phyloP scores from a whole-genome alignment of 2,888 invertebrate species.

The Conchocele bisecta region DNA sequence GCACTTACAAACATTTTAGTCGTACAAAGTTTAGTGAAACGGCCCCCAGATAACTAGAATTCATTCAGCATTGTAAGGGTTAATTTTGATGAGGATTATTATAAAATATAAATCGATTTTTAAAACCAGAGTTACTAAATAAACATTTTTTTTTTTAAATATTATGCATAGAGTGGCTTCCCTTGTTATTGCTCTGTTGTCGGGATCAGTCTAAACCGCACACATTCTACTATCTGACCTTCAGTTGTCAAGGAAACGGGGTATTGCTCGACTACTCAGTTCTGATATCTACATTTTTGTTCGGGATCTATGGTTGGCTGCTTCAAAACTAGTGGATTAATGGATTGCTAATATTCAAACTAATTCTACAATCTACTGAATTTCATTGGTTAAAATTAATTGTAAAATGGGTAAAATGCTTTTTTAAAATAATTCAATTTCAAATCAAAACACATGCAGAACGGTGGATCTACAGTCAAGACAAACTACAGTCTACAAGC shows the following conservation, averaged over 20 bases:
- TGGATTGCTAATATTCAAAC: slow-evolving; percentile 21
- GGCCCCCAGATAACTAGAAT: too few species aligned
- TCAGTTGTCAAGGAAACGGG: too few species aligned
- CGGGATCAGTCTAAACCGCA: slow-evolving; percentile 38
- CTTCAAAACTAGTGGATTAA: slow-evolving; percentile 8
- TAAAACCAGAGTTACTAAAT: too few species aligned
- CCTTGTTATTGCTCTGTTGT: slow-evolving; percentile 60
- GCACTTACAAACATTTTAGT: too few species aligned
- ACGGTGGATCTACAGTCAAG: slow-evolving; percentile 24
- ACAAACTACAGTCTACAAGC: slow-evolving; percentile 56
- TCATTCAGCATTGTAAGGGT: too few species aligned
- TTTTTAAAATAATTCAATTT: slow-evolving; percentile 37
- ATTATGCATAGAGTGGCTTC: too few species aligned
- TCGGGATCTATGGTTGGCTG: slow-evolving; percentile 32
- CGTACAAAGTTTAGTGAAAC: too few species aligned
- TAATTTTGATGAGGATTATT: too few species aligned
- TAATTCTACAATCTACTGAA: slow-evolving; percentile 45
- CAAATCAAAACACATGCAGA: slow-evolving; percentile 56
- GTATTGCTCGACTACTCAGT: not conserved
- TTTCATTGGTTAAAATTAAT: slow-evolving; percentile 40
- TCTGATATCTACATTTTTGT: not conserved
- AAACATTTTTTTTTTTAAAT: too few species aligned
- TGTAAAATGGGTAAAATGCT: not conserved
- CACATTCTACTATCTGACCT: slow-evolving; percentile 36
- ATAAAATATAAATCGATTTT: too few species aligned